Base-by-base conservation (phyloP, 64 coral and sea anemone genomes). In the Montipora efflorescens region DNA sequence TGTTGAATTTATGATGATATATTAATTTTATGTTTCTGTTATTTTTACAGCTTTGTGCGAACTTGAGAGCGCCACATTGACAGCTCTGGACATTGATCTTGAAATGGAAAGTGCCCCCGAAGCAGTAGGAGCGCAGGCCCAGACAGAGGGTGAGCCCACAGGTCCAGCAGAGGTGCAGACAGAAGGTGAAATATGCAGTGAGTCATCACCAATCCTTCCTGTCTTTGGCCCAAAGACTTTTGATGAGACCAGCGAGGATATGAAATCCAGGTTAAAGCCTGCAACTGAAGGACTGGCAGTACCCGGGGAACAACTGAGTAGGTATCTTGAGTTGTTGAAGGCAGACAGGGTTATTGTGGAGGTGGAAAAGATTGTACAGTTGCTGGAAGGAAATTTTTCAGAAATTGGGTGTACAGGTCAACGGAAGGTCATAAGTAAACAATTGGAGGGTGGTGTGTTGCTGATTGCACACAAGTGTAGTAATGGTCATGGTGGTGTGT, bases 291-390 rank as follows among this genome's bases (percentile, higher is more conserved):
- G 67, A 70, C 67, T 70, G 67, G 67, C 67, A 70, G 67, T 70
- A 70, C n/a, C 67, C n/a, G 13, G 67, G 67, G 67, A 70, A 70
- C 67, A 70, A 10, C 67, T 70, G 67, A 19, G 13, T 70, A 70
- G 67, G 21, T 74, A 74, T 36, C 20, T 74, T n/a, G 76, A 88
- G n/a, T 75, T 88, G 48, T 50, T 57, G 9, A 74, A 76, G 49
- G 75, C 72, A 76, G 70, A 55, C 47, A 88, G 49, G 68, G 68
- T 88, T 75, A 36, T 79, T 79, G 88, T 90, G 7, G 79, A 77
- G 13, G 49, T 90, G 52, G 76, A 90, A 15, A 79, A 67, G 58
- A 47, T 90, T 19, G 62, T 80, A 20, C 25, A 90, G 18, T 50
- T 90, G 88, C 69, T 90, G 11, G 74, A 67, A 48, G 88, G 88